A percentile compares a stretch with the other conserved stretches of the same genome.
Evolutionary conservation across 2,113 vertebrate species (phyloP).

Genomic region (Chloebia gouldiae): DNA sequence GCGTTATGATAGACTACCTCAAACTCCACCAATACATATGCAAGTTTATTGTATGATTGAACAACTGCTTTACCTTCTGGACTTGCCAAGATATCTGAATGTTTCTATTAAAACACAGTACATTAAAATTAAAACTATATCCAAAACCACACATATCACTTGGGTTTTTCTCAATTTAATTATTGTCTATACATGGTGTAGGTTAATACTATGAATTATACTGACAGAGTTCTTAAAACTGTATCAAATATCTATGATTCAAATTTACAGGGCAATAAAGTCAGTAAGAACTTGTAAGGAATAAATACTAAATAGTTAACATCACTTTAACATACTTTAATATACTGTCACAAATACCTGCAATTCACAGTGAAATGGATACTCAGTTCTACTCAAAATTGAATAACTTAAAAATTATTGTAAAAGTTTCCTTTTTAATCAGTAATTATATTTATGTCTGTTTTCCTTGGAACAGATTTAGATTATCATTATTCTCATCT

Average conservation of each 20-base stretch:
- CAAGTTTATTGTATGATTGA: constrained; percentile 78
- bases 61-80: constrained; percentile 78
- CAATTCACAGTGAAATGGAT: neutral
- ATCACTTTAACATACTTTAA: neutral
- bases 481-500: neutral
- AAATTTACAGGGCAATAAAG: neutral
- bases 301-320: neutral
- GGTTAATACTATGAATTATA: neutral
- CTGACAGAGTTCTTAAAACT: neutral
- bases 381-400: neutral
- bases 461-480: neutral
- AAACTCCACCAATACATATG: constrained; percentile 76
- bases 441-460: neutral
- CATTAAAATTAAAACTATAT: neutral
- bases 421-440: neutral
- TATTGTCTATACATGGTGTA: neutral
- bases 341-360: neutral
- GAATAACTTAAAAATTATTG: neutral
- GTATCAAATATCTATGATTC: neutral
- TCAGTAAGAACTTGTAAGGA: neutral
- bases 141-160: neutral
- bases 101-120: constrained; percentile 72
- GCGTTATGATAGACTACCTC: constrained; percentile 77
- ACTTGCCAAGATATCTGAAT: constrained; percentile 77
- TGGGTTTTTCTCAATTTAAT: neutral